A percentile compares a stretch with the other conserved stretches of the same genome.
Evolutionary conservation across 2,888 invertebrate species (phyloP).

Genomic region (Drosophila bunnanda): DNA sequence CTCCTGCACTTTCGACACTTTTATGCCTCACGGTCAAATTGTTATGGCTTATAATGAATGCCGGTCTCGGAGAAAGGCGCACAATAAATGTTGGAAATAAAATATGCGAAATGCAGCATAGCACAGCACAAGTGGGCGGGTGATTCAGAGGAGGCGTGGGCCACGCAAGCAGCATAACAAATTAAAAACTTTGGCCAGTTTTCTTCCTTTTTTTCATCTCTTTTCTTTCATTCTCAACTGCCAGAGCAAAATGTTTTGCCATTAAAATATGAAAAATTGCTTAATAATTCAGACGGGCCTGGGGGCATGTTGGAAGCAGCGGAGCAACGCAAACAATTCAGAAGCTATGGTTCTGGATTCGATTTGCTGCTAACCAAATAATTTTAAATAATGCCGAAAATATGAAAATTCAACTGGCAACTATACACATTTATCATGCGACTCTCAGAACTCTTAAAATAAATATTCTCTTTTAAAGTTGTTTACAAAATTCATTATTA

Average conservation of each 20-base stretch:
- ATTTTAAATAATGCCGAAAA: conserved; percentile 3
- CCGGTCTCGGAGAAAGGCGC: conserved; percentile 48
- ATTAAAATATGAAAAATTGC: conserved; percentile 79
- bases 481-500: not conserved
- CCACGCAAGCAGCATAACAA: conserved; percentile 68
- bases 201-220: conserved; percentile 16
- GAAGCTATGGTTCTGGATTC: conserved; percentile 21
- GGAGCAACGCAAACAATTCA: conserved; percentile 9
- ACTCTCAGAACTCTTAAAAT: not conserved
- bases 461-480: not conserved
- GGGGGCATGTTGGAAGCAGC: conserved; percentile 48
- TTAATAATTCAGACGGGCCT: conserved; percentile 65
- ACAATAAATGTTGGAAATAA: conserved; percentile 64
- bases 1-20: conserved; percentile 77
- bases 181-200: conserved; percentile 71
- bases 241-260: conserved; percentile 72
- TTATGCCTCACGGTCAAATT: conserved; percentile 76
- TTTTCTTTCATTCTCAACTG: conserved; percentile 19
- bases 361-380: conserved; percentile 23
- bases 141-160: conserved; percentile 17
- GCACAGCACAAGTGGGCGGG: conserved; percentile 30
- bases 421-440: not conserved
- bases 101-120: conserved; percentile 47
- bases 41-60: conserved; percentile 75
- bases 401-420: not conserved